phyloP scores from a whole-genome alignment of 1,140 invertebrate species.

The Micrasema longulum region DNA sequence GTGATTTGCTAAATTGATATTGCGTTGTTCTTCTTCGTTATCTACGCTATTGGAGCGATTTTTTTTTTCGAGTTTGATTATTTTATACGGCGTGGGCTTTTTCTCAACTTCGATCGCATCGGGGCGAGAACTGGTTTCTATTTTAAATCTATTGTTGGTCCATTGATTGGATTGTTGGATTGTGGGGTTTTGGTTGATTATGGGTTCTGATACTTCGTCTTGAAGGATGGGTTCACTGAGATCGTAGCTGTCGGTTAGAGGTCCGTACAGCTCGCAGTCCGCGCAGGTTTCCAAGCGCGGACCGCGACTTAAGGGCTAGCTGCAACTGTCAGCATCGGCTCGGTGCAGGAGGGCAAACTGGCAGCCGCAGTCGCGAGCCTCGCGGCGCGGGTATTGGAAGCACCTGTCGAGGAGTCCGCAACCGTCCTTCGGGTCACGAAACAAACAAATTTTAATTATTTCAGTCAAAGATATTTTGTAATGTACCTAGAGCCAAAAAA shows the following conservation, averaged over 20 bases:
- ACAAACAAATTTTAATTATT: slow-evolving; percentile 26
- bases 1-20: slow-evolving; percentile 12
- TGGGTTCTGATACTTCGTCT: slow-evolving; percentile 47
- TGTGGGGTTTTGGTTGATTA: slow-evolving; percentile 9
- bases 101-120: slow-evolving; percentile 9
- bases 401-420: slow-evolving; percentile 87
- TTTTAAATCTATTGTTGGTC: background rate
- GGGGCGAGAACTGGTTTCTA: background rate
- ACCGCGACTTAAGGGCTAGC: slow-evolving; percentile 66
- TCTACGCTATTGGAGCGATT: slow-evolving; percentile 49
- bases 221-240: slow-evolving; percentile 57
- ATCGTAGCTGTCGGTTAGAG: slow-evolving; percentile 54
- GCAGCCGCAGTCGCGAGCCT: slow-evolving; percentile 85
- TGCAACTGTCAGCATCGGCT: slow-evolving; percentile 75
- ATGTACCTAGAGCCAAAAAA: too few species aligned
- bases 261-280: slow-evolving; percentile 59
- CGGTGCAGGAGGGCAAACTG: slow-evolving; percentile 88
- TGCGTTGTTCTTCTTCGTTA: slow-evolving; percentile 21
- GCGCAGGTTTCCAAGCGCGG: slow-evolving; percentile 62
- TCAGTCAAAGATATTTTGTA: background rate
- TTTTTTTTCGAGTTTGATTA: slow-evolving; percentile 55
- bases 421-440: slow-evolving; percentile 63
- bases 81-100: slow-evolving; percentile 42
- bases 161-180: background rate
- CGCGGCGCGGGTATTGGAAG: slow-evolving; percentile 84